Percentiles rank a stretch among this genome's conserved stretches.
Evolutionary conservation across 2,113 vertebrate genomes (phyloP).

Genomic region (Alexandromys fortis): DNA sequence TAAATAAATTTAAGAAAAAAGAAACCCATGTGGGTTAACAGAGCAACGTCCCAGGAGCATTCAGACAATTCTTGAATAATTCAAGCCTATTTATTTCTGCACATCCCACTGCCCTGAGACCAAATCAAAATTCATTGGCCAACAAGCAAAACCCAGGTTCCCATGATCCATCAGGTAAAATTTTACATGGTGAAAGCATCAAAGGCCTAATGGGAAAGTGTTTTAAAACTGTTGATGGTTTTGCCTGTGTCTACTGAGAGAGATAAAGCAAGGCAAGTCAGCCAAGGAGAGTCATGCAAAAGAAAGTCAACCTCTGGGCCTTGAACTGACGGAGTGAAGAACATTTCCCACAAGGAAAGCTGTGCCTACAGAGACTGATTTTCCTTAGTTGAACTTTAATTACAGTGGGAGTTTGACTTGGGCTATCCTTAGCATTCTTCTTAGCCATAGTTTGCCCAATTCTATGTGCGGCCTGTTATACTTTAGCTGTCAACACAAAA

Average conservation of each 20-base stretch:
- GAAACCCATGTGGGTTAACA: conserved; percentile 79
- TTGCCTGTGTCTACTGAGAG: conserved; percentile 32
- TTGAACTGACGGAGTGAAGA: neutral
- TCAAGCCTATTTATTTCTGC: conserved; percentile 82
- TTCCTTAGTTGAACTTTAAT: neutral
- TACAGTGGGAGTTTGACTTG: neutral
- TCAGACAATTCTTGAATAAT: conserved; percentile 85
- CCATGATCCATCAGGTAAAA: conserved; percentile 2
- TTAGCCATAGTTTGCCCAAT: neutral
- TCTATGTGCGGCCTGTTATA: neutral
- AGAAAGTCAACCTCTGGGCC: neutral
- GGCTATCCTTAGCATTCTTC: neutral
- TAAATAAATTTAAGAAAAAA: no score
- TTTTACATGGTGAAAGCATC: conserved; percentile 66
- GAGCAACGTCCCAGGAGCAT: conserved; percentile 75
- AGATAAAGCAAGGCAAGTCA: neutral
- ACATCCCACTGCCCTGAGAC: conserved; percentile 78
- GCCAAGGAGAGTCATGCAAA: neutral
- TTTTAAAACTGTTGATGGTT: conserved; percentile 32
- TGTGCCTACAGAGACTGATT: neutral
- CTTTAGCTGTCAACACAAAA: neutral
- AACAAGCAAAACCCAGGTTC: conserved; percentile 78
- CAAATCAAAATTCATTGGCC: conserved; percentile 84
- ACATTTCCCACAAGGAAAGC: neutral
- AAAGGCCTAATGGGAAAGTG: neutral